A percentile compares a stretch with the other conserved stretches of the same genome.
phyloP scores from a whole-genome alignment of 1,140 invertebrate genomes.

The Ceratina japonica region DNA sequence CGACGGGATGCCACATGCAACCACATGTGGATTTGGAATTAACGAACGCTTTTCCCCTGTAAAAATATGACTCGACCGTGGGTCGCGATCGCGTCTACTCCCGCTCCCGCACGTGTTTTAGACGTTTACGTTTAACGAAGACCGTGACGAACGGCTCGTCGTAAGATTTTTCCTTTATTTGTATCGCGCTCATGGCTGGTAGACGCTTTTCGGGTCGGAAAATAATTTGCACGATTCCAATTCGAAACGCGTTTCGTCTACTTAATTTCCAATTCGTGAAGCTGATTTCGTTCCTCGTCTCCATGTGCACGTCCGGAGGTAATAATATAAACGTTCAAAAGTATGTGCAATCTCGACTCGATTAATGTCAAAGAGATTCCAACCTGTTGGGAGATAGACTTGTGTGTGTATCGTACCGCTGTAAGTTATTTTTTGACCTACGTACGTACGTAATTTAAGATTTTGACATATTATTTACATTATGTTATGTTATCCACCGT shows the following conservation, averaged over 20 bases:
- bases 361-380: background rate
- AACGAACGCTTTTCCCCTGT: slow-evolving; percentile 18
- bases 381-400: slow-evolving; percentile 16
- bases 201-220: background rate
- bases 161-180: background rate
- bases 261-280: too few relatives aligned
- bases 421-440: too few relatives aligned
- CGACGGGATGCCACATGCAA: slow-evolving; percentile 27
- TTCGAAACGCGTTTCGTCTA: too few relatives aligned
- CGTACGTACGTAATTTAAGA: too few relatives aligned
- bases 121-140: background rate
- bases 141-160: background rate
- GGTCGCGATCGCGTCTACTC: background rate
- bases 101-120: background rate
- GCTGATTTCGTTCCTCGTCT: background rate
- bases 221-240: background rate
- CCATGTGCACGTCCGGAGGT: too few relatives aligned
- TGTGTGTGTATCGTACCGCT: background rate
- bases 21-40: slow-evolving; percentile 55
- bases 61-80: slow-evolving; percentile 24
- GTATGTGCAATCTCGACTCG: background rate
- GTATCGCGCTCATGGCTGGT: background rate
- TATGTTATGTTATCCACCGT: too few relatives aligned
- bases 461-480: background rate
- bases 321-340: background rate